Base-by-base conservation (phyloP, 2,797 vertebrate genomes). In the Nannoperca australis region DNA sequence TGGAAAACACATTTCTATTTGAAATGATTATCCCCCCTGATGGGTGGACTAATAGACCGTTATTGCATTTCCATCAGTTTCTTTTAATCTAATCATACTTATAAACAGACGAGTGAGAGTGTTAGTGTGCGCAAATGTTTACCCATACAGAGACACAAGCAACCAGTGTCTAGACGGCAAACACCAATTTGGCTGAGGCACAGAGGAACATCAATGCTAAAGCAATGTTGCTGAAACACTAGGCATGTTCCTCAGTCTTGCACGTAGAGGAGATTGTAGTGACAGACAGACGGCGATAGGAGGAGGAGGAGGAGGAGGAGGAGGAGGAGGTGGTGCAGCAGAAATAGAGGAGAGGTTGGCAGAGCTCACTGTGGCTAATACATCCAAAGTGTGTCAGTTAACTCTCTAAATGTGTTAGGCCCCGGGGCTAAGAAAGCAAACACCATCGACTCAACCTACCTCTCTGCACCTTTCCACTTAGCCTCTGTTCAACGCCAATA, bases 11-110 rank as follows among this genome's bases (percentile, higher is more conserved):
- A 92, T 91, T 91, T 92, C 90, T 92, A 86, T 93, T 92, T 92
- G 91, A 93, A 95, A 94, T 88, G 90, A 94, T 94, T 94, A 93
- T 91, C 89, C 86, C 89, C 79, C 83, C 88, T 75, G 90, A 91
- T 70, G 89, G 84, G 65, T 73, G 83, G 90, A 90, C 92, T 95
- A 95, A 95, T 95, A 94, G 88, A 93, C 89, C 86, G 76, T 94
- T 95, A 96, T 95, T 95, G 89, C 92, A 94, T 95, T 95, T 94
- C 89, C 86, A 88, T 94, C 92, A 91, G 89, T 92, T 92, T 89
- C 87, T 93, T 92, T 95, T 95, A 95, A 96, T 95, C 92, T 90
- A 91, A 96, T 96, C 89, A 94, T 88, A 86, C 92, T 93, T 92
- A 93, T 94, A 93, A 95, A 93, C 91, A 92, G 89, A 82, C 75